A percentile compares a stretch with the other conserved stretches of the same genome.
Conservation (phyloP, 2,113 vertebrate genomes). For the Hystrix cristata region DNA sequence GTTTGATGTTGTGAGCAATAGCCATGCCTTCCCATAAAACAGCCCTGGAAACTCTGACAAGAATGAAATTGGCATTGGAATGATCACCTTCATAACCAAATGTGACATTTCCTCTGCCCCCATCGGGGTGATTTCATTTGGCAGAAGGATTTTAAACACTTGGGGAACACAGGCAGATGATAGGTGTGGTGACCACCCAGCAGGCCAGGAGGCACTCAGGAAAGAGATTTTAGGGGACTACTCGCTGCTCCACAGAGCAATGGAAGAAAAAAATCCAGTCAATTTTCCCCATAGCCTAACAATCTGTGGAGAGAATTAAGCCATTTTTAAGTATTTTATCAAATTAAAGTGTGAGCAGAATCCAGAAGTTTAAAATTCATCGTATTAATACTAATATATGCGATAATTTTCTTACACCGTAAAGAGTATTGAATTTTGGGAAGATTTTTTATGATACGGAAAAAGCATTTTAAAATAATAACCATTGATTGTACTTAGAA, state of each 20-base stretch:
- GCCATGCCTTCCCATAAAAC: neutral
- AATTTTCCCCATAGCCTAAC: neutral
- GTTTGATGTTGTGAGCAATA: neutral
- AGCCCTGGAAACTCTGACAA: neutral
- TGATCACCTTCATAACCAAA: neutral
- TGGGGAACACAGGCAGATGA: conserved; percentile 25
- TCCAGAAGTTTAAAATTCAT: neutral
- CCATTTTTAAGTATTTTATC: neutral
- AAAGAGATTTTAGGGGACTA: neutral
- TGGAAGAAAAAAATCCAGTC: neutral
- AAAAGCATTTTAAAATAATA: neutral
- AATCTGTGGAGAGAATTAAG: neutral
- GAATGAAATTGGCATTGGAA: conserved; percentile 26
- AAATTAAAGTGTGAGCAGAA: neutral
- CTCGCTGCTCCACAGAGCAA: neutral
- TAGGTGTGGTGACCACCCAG: neutral
- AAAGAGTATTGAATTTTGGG: neutral
- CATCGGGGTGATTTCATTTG: conserved; percentile 64
- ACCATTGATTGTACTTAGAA: neutral
- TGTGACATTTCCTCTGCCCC: conserved; percentile 51
- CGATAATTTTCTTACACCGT: neutral
- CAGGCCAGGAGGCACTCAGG: neutral
- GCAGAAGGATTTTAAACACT: conserved; percentile 35
- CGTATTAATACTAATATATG: neutral
- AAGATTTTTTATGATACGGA: neutral